Base-by-base conservation (phyloP, 2,888 invertebrate species). In the Brachyptera putata region DNA sequence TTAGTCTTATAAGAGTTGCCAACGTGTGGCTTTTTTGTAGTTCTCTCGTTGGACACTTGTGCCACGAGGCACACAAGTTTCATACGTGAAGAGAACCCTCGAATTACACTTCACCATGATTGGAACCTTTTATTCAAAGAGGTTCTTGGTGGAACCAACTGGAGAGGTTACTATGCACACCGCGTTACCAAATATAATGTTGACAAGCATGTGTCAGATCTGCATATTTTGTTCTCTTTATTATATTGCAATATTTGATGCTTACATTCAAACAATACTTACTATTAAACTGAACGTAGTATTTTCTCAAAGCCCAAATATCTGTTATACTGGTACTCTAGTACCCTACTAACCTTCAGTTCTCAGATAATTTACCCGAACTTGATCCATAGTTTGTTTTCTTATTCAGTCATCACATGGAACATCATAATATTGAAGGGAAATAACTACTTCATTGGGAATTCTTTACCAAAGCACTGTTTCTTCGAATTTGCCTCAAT, bases 21-120 rank as follows among this genome's bases (percentile, higher is more conserved):
- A 61, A 61, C 61, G 63, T 49, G 63, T 63, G 59, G 61, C 61
- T 61, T 63, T 58, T 56, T 43, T 37, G 34, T 59, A 59, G 59
- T 41, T 55, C n/a, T 43, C 22, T 56, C 18, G 14, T 56, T n/a
- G 13, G 39, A 37, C 39, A 37, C 14, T 14, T 39, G 16, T n/a
- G 16, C 39, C n/a, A n/a, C n/a, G n/a, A 37, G 34, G 34, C 34
- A 34, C 7, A 34, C 34, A 34, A 13, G 39, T 16, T 37, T n/a
- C n/a, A n/a, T n/a, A n/a, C n/a, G n/a, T n/a, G n/a, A n/a, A n/a
- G n/a, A 30, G 30, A 7, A 30, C 30, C 30, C 5, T 30, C 11
- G 5, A 30, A 30, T 30, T 30, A 30, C 30, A 16, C 21, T 16
- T 11, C 43, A 11, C 43, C 4, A 43, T 43, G 21, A 18, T 4